Conservation (phyloP, 2,113 vertebrate genomes). For the Pituophis catenifer region DNA sequence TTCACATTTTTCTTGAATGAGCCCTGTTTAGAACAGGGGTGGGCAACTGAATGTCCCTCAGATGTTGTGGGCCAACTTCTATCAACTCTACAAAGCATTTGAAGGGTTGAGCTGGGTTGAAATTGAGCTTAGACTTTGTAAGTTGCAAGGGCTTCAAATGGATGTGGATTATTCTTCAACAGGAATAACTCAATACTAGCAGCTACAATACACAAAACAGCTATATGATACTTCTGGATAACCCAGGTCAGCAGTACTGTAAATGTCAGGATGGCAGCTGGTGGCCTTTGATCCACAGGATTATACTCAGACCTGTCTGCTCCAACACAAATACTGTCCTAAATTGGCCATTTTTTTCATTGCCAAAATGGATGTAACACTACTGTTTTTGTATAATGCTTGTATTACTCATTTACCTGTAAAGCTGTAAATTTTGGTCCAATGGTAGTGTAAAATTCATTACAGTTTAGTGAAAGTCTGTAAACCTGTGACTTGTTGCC, state of each 20-base stretch:
- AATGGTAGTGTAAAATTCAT: not conserved
- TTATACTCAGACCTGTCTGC: not conserved
- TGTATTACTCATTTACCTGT: not conserved
- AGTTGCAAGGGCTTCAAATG: not conserved
- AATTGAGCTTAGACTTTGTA: not conserved
- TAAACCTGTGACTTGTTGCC: not conserved
- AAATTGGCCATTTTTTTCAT: not conserved
- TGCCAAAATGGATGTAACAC: not conserved
- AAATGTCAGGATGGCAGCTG: not conserved
- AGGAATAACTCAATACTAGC: not conserved
- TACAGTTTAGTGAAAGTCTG: not conserved
- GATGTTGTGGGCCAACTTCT: not conserved
- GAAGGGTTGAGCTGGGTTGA: not conserved
- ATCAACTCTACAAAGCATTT: not conserved
- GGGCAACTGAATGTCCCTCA: not conserved
- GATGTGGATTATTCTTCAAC: not conserved
- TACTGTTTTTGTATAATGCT: not conserved
- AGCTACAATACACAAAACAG: not conserved
- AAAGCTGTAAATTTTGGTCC: not conserved
- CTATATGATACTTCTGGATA: not conserved
- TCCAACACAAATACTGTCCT: not conserved
- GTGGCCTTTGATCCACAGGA: not conserved
- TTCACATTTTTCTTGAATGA: not conserved
- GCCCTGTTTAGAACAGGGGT: not conserved
- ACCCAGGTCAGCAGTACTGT: not conserved